Evolutionary conservation across 2,113 vertebrate genomes (phyloP), one percentile per base, ranked within the genome.

Genomic region (Pygoscelis adeliae): DNA sequence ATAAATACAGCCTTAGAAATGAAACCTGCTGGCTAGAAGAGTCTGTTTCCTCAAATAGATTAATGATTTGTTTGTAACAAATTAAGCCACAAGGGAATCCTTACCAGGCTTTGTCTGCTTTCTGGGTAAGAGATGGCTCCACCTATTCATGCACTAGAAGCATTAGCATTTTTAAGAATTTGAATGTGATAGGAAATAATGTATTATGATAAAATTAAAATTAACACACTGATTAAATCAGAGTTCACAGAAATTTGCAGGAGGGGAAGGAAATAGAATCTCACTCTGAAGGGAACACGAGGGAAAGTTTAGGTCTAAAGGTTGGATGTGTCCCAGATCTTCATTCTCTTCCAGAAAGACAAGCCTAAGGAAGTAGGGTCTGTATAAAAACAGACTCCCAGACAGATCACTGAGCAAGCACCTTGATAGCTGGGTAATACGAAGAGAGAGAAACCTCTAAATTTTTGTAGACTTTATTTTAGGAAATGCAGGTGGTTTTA

Each of bases 61-160:
- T 53, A 74, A 95, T 84, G 69, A 59, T 74, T 94, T 97, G 83
- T 95, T 92, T 94, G 67, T 46, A 89, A 62, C 20, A 50, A 82
- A 38, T 81, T 58, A 84, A 91, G 50, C n/a, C 87, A 84, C 77
- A 63, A 63, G 87, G 87, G 89, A 94, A 82, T 78, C 61, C 69
- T 91, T 74, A 87, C 34, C 23, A 87, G 61, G 65, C 70, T 95
- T 74, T 63, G 6, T 69, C 83, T 81, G 83, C 61, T 94, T 87
- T 93, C 55, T 52, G 81, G 26, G n/a, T 69, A 59, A 89, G 70
- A 89, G 38, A 78, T 63, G 40, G 61, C 61, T 85, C 65, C 73
- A 93, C 47, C 59, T 79, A 47, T 19, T 78, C 14, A 65, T 29
- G 42, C 46, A 34, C 23, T 36, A 81, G 50, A 85, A 79, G 22